Conservation (phyloP, 2,113 vertebrate species). For the Neolamprologus sp. region DNA sequence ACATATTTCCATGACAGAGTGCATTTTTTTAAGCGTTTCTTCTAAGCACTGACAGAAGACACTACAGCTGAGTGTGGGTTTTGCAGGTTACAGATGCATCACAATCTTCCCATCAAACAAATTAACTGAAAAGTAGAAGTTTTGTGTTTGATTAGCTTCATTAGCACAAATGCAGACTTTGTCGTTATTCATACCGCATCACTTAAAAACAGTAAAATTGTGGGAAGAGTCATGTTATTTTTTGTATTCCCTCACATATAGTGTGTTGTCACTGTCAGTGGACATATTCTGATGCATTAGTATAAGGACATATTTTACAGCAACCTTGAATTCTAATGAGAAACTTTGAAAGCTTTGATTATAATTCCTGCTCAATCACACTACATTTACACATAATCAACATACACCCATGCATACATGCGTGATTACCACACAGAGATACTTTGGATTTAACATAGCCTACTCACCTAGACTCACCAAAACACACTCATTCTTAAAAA, state of each 20-base stretch:
- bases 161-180: background rate
- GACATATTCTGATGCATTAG: background rate
- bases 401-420: background rate
- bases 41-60: background rate
- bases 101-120: background rate
- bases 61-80: background rate
- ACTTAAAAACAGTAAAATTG: background rate
- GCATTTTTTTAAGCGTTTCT: background rate
- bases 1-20: background rate
- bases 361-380: background rate
- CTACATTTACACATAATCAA: background rate
- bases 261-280: background rate
- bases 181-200: background rate
- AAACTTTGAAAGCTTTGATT: background rate
- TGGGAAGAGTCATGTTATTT: background rate
- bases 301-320: background rate
- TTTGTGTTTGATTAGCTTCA: background rate
- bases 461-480: background rate
- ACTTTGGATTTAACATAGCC: background rate
- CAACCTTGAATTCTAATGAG: background rate
- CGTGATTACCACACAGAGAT: background rate
- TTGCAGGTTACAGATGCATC: background rate
- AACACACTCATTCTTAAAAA: background rate
- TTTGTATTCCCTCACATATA: background rate
- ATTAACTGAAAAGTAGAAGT: background rate